Base-by-base conservation (phyloP, 2,888 invertebrate genomes). In the Lamellibrachia satsuma region DNA sequence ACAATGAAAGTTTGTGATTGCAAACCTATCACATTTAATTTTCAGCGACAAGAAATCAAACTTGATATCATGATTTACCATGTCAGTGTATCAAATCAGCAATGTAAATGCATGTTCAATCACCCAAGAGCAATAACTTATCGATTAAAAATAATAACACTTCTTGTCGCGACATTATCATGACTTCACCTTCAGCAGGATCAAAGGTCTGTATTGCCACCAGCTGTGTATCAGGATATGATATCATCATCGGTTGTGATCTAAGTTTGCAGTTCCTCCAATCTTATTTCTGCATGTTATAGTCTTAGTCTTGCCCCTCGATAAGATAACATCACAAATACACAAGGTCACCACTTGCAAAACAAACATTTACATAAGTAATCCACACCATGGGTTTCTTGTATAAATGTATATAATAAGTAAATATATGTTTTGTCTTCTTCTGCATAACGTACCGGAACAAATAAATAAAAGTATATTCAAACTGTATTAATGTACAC, bases 51-150 rank as follows among this genome's bases (percentile, higher is more conserved):
- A 75, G 75, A 75, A 75, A 75, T 75, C n/a, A 75, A 15, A 75
- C n/a, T 3, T 22, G 75, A 75, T 75, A 75, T 22, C 75, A 75
- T 15, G 75, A 75, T 75, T 75, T 11, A 22, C 22, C 75, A 75
- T 75, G 75, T 75, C 75, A 75, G 75, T 22, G n/a, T 39, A 75
- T 6, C 75, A 75, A 75, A 75, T 75, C 75, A 75, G 75, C 75
- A 75, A 75, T n/a, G n/a, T 22, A 15, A 75, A 4, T n/a, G 75
- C 75, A 6, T 75, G 75, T 15, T 22, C 15, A 75, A 11, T 75
- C 75, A 75, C 75, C 75, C 75, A 15, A 75, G 75, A 75, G 75
- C 75, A 75, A 75, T 75, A 75, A 22, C 75, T 75, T 75, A 75
- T 75, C n/a, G 75, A 75, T 6, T 22, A 75, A n/a, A 75, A 75